phyloP scores from a whole-genome alignment of 2,113 vertebrate species.

The Conger conger region DNA sequence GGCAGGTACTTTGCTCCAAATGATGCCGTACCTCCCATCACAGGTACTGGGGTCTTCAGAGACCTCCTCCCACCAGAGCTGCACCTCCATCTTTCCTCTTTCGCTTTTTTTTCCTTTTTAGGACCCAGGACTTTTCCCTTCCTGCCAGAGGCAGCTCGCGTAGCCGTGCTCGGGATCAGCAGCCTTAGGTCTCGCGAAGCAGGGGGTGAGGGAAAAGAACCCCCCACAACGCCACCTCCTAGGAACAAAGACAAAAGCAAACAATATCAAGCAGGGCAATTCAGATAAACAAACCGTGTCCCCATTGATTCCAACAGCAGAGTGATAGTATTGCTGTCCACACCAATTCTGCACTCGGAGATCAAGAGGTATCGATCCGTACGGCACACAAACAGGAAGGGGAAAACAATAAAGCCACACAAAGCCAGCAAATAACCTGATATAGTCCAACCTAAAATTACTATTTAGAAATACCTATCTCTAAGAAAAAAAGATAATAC shows the following conservation, averaged over 20 bases:
- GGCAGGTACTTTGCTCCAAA: background rate
- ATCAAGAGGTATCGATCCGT: background rate
- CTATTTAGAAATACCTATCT: background rate
- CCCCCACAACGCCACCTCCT: background rate
- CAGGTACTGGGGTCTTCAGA: background rate
- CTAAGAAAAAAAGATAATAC: background rate
- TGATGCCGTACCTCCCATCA: background rate
- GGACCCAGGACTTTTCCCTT: background rate
- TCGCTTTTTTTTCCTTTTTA: background rate
- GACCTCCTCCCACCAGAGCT: background rate
- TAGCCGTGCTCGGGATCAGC: background rate
- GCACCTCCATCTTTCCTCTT: background rate
- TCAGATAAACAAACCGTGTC: background rate
- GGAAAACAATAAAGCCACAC: background rate
- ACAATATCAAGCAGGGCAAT: background rate
- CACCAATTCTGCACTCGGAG: background rate
- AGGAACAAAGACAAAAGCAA: background rate
- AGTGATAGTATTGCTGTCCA: constrained; percentile 3
- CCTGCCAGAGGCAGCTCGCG: background rate
- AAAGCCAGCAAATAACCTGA: background rate
- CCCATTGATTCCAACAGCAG: background rate
- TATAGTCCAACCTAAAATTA: background rate
- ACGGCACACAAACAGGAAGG: background rate
- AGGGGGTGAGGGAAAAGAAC: background rate
- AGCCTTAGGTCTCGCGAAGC: background rate